These are phyloP conservation scores for Felis catus DNA, from an alignment of 2,113 vertebrate genomes.

Conservation along the genomic window F.catus_Fca126_mat1.0 CM031420.1:52462001-52462500, in stretches of 20 bases:
- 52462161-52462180: neutral
- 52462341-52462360: neutral
- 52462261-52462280: slow-evolving; percentile 27
- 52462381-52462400: neutral
- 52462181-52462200: neutral
- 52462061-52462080: neutral
- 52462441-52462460: neutral
- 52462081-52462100: slow-evolving; percentile 63
- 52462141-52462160: slow-evolving; percentile 38
- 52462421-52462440: neutral
- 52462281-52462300: neutral
- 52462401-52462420: neutral
- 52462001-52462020: slow-evolving; percentile 58
- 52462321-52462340: neutral
- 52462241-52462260: neutral
- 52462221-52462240: neutral
- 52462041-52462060: slow-evolving; percentile 68
- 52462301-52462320: neutral
- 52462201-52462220: slow-evolving; percentile 14
- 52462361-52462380: slow-evolving; percentile 12
- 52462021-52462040: slow-evolving; percentile 83
- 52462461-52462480: slow-evolving; percentile 34
- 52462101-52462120: slow-evolving; percentile 59
- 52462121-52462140: slow-evolving; percentile 54
- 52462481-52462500: slow-evolving; percentile 19